Conservation (phyloP, 2,113 vertebrate species). For the Lepus europaeus region DNA sequence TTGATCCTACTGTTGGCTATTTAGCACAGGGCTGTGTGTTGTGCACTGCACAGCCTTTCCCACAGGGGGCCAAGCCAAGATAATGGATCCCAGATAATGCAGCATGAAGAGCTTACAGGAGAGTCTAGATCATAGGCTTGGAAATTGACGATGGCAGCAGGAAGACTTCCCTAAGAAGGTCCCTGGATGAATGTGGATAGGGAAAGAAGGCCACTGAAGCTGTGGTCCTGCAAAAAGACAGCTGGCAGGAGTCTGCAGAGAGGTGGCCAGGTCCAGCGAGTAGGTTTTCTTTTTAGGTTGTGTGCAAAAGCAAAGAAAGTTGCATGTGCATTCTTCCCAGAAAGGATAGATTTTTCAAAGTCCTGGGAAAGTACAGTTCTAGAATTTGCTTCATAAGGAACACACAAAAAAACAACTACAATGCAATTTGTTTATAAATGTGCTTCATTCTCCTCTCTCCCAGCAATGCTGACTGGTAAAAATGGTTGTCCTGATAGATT, state of each 20-base stretch:
- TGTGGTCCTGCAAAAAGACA: background rate
- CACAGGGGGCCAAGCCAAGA: background rate
- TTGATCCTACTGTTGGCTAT: background rate
- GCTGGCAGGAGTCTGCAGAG: background rate
- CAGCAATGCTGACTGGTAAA: background rate
- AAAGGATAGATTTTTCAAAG: background rate
- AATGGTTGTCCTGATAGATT: background rate
- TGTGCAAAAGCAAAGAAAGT: background rate
- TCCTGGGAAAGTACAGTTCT: conserved; percentile 2
- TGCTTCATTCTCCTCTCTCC: background rate
- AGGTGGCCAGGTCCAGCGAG: background rate
- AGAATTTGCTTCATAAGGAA: conserved; percentile 7
- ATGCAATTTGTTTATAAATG: background rate
- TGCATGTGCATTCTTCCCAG: background rate
- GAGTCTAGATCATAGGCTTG: too few species aligned
- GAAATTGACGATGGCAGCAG: background rate
- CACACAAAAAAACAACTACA: background rate
- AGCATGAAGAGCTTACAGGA: background rate
- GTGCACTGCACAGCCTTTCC: background rate
- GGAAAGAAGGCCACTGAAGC: background rate
- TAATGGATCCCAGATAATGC: background rate
- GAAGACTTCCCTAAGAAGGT: background rate
- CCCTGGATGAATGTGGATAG: background rate
- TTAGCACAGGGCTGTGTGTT: background rate
- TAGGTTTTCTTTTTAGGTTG: background rate